Percentiles rank a stretch among this genome's conserved stretches.
Conservation (phyloP, 2,797 vertebrate genomes). For the Enteromius unitaeniatus region DNA sequence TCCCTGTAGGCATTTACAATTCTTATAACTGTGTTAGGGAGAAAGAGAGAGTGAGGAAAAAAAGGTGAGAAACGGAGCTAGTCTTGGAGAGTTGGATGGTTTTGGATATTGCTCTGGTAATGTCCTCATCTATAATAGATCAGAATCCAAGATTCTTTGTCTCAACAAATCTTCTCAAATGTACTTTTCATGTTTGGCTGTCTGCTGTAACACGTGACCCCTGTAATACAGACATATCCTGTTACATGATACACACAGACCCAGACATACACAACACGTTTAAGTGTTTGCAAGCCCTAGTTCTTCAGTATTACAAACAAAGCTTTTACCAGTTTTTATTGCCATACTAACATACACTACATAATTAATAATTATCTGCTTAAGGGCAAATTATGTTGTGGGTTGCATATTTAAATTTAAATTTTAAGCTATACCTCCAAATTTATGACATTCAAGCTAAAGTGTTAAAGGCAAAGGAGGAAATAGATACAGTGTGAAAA, state of each 20-base stretch:
- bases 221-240: constrained; percentile 39
- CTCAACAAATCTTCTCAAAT: constrained; percentile 53
- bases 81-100: constrained; percentile 10
- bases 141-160: constrained; percentile 45
- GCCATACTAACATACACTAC: neutral
- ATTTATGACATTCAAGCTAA: neutral
- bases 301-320: neutral
- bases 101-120: constrained; percentile 35
- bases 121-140: constrained; percentile 52
- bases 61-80: neutral
- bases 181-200: constrained; percentile 47
- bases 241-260: constrained; percentile 43
- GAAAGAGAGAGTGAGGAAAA: neutral
- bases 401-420: neutral
- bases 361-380: neutral
- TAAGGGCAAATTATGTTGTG: neutral
- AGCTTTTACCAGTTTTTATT: neutral
- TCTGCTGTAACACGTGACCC: constrained; percentile 36
- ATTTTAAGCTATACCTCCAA: neutral
- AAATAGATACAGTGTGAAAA: neutral
- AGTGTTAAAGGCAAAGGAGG: neutral
- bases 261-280: constrained; percentile 25
- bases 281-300: neutral
- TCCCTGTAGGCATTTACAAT: neutral
- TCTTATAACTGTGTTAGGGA: neutral